These are phyloP conservation scores for Labeo rohita DNA, from an alignment of 2,113 vertebrate genomes.

Conservation along the genomic window DNA sequence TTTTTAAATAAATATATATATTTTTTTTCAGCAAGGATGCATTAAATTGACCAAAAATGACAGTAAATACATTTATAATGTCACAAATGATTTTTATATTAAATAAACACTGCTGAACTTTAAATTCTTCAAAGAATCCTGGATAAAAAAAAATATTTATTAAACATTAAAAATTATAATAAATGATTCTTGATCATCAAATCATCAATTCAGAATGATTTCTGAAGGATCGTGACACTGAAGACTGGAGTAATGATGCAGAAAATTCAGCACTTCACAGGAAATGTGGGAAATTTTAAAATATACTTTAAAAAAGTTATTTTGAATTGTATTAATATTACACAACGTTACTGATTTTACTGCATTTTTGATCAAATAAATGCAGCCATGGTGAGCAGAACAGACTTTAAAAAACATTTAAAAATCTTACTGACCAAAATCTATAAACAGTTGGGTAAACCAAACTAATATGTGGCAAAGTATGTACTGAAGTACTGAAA, in stretches of 20 bases:
- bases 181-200: background rate
- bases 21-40: background rate
- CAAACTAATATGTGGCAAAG: background rate
- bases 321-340: background rate
- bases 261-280: background rate
- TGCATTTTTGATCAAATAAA: background rate
- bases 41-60: background rate
- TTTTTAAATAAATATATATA: background rate
- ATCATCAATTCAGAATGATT: background rate
- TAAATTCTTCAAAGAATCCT: background rate
- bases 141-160: no score
- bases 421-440: background rate
- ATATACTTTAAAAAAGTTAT: background rate
- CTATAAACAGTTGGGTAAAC: background rate
- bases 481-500: background rate
- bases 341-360: background rate
- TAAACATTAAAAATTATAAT: background rate
- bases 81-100: no score
- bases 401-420: background rate
- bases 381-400: background rate
- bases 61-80: background rate
- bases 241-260: background rate
- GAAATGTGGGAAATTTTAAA: background rate
- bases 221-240: background rate
- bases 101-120: background rate